A percentile compares a stretch with the other conserved stretches of the same genome.
phyloP scores from a whole-genome alignment of 2,797 vertebrate species.

The Danio jaintianensis region DNA sequence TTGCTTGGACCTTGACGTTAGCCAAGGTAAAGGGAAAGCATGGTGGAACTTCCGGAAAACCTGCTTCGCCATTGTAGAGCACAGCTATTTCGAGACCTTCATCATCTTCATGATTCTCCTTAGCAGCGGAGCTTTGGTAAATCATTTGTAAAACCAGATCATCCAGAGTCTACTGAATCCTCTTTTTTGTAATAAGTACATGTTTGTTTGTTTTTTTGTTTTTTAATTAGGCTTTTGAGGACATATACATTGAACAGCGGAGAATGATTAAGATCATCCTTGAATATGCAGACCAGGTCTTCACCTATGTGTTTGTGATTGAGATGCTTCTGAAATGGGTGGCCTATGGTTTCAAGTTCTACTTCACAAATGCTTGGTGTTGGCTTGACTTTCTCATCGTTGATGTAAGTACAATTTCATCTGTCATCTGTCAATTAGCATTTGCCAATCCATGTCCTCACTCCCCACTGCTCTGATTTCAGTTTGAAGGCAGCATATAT shows the following conservation, averaged over 20 bases:
- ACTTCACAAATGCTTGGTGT: slow-evolving; percentile 97
- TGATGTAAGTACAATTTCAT: slow-evolving; percentile 79
- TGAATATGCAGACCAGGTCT: slow-evolving; percentile 92
- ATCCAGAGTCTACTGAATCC: background rate
- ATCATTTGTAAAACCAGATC: background rate
- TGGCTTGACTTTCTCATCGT: slow-evolving; percentile 98
- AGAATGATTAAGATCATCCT: slow-evolving; percentile 85
- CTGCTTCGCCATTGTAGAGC: slow-evolving; percentile 91
- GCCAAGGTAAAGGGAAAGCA: slow-evolving; percentile 75
- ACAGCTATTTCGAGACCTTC: slow-evolving; percentile 95
- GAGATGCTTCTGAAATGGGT: slow-evolving; percentile 97
- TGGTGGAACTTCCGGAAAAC: slow-evolving; percentile 90
- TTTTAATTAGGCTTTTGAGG: slow-evolving; percentile 89
- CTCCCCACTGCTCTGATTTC: no score
- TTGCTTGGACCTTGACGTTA: slow-evolving; percentile 83
- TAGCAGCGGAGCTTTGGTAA: slow-evolving; percentile 94
- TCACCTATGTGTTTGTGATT: slow-evolving; percentile 91
- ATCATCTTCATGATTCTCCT: slow-evolving; percentile 98
- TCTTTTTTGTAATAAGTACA: background rate
- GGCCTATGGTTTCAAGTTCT: slow-evolving; percentile 93
- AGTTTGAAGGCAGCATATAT: no score
- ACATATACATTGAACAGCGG: slow-evolving; percentile 91
- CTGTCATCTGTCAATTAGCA: no score
- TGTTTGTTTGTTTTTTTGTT: slow-evolving; percentile 20
- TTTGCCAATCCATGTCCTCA: no score